A percentile compares a stretch with the other conserved stretches of the same genome.
Evolutionary conservation across 1,140 invertebrate species (phyloP).

Genomic region (Neotoxoptera formosana): DNA sequence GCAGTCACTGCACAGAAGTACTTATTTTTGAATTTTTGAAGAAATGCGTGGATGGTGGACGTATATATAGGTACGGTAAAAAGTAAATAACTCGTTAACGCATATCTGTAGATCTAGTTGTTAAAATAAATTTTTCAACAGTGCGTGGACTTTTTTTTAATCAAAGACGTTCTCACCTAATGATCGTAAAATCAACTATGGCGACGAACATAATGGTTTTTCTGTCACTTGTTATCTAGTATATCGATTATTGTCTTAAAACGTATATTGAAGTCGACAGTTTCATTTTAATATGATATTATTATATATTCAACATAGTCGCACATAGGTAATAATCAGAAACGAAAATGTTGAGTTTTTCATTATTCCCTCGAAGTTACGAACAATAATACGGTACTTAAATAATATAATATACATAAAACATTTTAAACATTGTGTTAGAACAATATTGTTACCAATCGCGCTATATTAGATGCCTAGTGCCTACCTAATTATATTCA

Average conservation of each 20-base stretch:
- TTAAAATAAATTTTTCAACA: background rate
- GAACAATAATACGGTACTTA: background rate
- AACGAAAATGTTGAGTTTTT: background rate
- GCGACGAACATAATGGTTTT: background rate
- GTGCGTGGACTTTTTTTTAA: background rate
- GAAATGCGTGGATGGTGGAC: background rate
- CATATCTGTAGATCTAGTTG: background rate
- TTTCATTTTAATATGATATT: background rate
- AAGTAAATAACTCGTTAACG: constrained; percentile 10
- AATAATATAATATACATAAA: background rate
- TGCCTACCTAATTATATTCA: background rate
- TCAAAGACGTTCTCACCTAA: background rate
- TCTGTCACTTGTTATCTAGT: background rate
- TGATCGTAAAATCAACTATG: background rate
- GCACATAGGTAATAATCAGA: background rate
- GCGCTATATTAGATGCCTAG: background rate
- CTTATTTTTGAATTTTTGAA: background rate
- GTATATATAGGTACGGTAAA: background rate
- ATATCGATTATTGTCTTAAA: background rate
- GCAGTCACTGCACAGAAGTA: background rate
- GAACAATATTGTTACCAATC: background rate
- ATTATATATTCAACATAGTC: background rate
- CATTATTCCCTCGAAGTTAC: background rate
- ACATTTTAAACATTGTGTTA: background rate
- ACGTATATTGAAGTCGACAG: background rate